Conservation (phyloP, 1,140 invertebrate species). For the Lepidurus couesii region DNA sequence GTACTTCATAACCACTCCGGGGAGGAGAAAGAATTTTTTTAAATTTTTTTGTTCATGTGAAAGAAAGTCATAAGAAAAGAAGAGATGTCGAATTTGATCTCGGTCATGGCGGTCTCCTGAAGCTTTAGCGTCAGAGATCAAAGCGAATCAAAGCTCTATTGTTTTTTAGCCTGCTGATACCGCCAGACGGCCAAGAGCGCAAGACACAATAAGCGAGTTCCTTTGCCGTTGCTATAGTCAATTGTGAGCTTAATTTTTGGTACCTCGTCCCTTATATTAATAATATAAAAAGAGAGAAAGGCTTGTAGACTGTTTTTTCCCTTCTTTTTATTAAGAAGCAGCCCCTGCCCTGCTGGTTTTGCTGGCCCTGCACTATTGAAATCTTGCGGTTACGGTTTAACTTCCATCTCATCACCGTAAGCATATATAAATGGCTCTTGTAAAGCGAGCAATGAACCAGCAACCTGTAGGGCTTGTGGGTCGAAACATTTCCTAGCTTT, state of each 20-base stretch:
- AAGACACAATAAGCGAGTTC: conserved; percentile 1
- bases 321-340: too few relatives aligned
- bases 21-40: not conserved
- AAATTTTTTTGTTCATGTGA: not conserved
- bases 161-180: conserved; percentile 16
- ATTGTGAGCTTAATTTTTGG: conserved; percentile 22
- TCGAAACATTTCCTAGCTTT: too few relatives aligned
- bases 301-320: not conserved
- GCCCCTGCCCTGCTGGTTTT: not conserved
- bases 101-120: conserved; percentile 13
- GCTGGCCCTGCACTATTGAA: not conserved
- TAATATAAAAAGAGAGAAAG: not conserved
- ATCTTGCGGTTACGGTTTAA: not conserved
- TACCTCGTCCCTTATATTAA: not conserved
- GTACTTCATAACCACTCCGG: conserved; percentile 1
- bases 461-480: too few relatives aligned
- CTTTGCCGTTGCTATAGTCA: not conserved
- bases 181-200: not conserved
- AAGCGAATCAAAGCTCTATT: conserved; percentile 22
- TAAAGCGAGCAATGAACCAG: too few relatives aligned
- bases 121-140: conserved; percentile 8
- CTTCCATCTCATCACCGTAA: too few relatives aligned
- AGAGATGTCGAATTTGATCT: conserved; percentile 19
- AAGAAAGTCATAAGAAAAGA: conserved; percentile 11
- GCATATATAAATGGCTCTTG: too few relatives aligned